A percentile compares a stretch with the other conserved stretches of the same genome.
phyloP scores from a whole-genome alignment of 2,113 vertebrate species.

The Semicossyphus pulcher region DNA sequence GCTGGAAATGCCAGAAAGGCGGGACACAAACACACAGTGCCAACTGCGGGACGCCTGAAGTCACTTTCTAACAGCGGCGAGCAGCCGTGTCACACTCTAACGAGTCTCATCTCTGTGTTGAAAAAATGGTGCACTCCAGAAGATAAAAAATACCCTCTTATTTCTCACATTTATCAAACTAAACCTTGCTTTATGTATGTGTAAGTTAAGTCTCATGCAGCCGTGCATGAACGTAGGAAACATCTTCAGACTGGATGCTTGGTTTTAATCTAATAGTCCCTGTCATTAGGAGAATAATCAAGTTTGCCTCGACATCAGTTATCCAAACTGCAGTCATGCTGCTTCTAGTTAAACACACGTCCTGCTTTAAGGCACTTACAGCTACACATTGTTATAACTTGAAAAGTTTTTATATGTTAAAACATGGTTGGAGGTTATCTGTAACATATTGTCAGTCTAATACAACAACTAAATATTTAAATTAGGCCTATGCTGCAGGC shows the following conservation, averaged over 20 bases:
- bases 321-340: not conserved
- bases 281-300: slow-evolving; percentile 13
- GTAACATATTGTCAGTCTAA: not conserved
- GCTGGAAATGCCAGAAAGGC: slow-evolving; percentile 44
- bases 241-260: not conserved
- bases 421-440: not conserved
- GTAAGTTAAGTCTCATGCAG: not conserved
- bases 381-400: no score
- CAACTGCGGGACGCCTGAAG: not conserved
- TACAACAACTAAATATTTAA: not conserved
- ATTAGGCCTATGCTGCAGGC: not conserved
- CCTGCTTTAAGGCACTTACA: not conserved
- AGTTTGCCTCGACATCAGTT: slow-evolving; percentile 6
- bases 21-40: not conserved
- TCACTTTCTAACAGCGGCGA: not conserved
- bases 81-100: not conserved
- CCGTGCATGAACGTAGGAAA: not conserved
- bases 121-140: no score
- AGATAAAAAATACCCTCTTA: no score
- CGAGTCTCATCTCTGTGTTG: not conserved
- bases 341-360: not conserved
- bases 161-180: not conserved
- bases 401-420: not conserved
- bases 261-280: slow-evolving; percentile 13
- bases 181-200: not conserved